Evolutionary conservation across 2,888 invertebrate species (phyloP), one percentile per base, ranked within the genome.

Genomic region (Galerucella nymphaeae): DNA sequence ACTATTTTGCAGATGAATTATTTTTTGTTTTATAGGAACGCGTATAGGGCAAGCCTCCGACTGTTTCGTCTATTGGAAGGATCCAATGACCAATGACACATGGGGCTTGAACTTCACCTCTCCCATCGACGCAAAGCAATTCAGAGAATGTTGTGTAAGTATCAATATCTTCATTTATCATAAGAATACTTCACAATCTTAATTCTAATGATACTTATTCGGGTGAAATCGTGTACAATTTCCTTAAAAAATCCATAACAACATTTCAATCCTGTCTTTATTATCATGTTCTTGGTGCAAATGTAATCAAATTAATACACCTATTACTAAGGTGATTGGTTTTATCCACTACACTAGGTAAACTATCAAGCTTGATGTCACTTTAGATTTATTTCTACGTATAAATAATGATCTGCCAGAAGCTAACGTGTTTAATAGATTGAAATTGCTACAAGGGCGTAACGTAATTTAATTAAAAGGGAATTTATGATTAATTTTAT

Each of bases 31-130:
- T 89, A 38, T 86, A 97, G 98, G 97, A 72, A 98, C 98, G 69
- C 92, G 97, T 81, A 96, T 99, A 85, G 97, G 97, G 23, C 98
- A 98, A 88, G 98, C 98, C 57, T 98, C 98, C 53, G 98, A 98
- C 90, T 98, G 98, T 88, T 99, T 99, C 88, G 96, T 98, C 72
- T 98, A 98, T 88, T 98, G 98, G 98, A 96, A 97, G 87, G 98
- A 98, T 88, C 94, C 96, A 64, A 95, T 96, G 93, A 96, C 96
- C 83, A 96, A 95, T 87, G 97, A 97, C 87, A 98, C 98, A 58
- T 99, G 98, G 98, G 98, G 98, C 75, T 91, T 98, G 78, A 99
- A 98, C 88, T 99, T 99, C 86, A 98, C 98, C 69, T 97, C 97
- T 71, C 95, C 98, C 76, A 96, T 96, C 83, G 98, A 99, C 87